A percentile compares a stretch with the other conserved stretches of the same genome.
phyloP scores from a whole-genome alignment of 2,797 vertebrate species.

The Heteromormyrus szaboi region DNA sequence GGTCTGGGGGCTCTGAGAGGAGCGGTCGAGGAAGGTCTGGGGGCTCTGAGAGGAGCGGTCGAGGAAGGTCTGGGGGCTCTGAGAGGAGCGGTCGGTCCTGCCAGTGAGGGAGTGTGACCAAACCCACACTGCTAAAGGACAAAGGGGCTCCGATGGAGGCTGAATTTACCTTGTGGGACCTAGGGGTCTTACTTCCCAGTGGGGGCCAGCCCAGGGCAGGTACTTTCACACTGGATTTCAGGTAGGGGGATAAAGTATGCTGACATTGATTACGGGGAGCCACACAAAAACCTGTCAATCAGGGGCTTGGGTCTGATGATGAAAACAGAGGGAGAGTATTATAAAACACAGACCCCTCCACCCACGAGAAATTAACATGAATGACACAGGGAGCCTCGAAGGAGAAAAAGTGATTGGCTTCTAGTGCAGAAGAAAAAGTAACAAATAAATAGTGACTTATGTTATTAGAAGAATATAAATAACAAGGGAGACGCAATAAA shows the following conservation, averaged over 20 bases:
- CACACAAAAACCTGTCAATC: neutral
- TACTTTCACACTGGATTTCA: neutral
- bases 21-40: neutral
- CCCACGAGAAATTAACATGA: neutral
- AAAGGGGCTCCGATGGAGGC: neutral
- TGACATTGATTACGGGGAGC: neutral
- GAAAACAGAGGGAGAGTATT: neutral
- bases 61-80: neutral
- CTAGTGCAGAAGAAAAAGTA: neutral
- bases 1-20: neutral
- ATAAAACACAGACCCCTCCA: neutral
- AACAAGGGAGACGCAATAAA: neutral
- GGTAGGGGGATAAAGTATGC: neutral
- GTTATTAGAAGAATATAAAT: constrained; percentile 4
- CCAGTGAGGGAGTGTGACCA: neutral
- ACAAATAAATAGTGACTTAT: constrained; percentile 10
- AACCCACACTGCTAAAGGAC: neutral
- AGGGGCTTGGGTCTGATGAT: neutral
- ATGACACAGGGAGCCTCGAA: neutral
- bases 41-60: neutral
- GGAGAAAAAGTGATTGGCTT: neutral
- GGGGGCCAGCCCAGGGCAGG: neutral
- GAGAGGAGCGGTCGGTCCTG: neutral
- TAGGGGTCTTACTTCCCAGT: neutral
- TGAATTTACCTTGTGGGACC: neutral